Evolutionary conservation across 2,888 invertebrate species (phyloP).

Genomic region (Zhuqinia jingwanae): DNA sequence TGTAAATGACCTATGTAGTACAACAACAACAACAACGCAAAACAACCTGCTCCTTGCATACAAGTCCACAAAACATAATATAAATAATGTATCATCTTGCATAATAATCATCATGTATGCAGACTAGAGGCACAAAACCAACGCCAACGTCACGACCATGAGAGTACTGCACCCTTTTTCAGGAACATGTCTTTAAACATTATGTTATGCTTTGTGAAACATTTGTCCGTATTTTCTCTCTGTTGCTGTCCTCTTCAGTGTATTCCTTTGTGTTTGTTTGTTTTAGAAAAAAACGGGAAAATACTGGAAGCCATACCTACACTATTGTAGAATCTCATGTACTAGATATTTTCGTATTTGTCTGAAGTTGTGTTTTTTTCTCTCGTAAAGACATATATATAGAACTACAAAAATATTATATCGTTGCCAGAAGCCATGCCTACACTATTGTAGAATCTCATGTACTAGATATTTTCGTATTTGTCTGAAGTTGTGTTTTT

Average conservation of each 20-base stretch:
- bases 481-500: conserved; percentile 22
- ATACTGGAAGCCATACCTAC: background rate
- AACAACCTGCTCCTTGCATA: too few species aligned
- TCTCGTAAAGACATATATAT: background rate
- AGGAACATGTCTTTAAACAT: too few species aligned
- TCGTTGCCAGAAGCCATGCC: background rate
- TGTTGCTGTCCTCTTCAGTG: conserved; percentile 3
- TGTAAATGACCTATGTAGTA: too few species aligned
- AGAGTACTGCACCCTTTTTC: too few species aligned
- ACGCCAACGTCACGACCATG: too few species aligned
- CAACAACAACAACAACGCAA: too few species aligned
- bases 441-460: background rate
- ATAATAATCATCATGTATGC: too few species aligned
- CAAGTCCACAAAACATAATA: too few species aligned
- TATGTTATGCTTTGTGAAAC: background rate
- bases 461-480: background rate
- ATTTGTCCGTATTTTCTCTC: background rate
- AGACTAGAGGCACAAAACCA: too few species aligned
- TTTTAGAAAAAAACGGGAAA: conserved; percentile 11
- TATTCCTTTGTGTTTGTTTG: background rate
- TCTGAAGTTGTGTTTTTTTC: conserved; percentile 20
- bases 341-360: background rate
- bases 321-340: background rate
- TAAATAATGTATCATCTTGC: background rate
- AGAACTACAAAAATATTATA: background rate